Percentiles rank a stretch among this genome's conserved stretches.
These are phyloP conservation scores for Loriculus beryllinus DNA, from an alignment of 2,797 vertebrate genomes.

Conservation along the genomic window DNA sequence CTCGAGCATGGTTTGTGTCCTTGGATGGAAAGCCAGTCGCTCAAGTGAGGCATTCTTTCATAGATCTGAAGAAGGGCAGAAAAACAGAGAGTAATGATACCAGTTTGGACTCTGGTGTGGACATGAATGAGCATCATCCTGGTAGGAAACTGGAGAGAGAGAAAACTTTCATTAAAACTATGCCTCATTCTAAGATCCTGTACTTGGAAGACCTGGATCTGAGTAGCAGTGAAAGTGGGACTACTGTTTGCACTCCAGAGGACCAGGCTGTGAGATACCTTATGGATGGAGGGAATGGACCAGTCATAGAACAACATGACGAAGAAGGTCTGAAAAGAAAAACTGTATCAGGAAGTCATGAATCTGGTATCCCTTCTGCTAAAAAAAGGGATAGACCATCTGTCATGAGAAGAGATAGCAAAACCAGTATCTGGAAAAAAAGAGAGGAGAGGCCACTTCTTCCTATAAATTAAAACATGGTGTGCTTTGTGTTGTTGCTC, in stretches of 20 bases:
- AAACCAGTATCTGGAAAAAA: constrained; percentile 85
- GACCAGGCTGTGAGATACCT: constrained; percentile 85
- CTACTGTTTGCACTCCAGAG: constrained; percentile 88
- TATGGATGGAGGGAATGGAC: constrained; percentile 82
- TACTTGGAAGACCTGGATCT: constrained; percentile 88
- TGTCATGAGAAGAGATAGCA: constrained; percentile 80
- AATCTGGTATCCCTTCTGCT: constrained; percentile 62
- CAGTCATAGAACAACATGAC: constrained; percentile 59
- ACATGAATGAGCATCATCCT: constrained; percentile 88
- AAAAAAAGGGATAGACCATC: constrained; percentile 67
- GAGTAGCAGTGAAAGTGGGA: constrained; percentile 93
- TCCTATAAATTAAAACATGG: constrained; percentile 75
- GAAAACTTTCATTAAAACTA: constrained; percentile 84
- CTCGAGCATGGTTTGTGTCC: constrained; percentile 93
- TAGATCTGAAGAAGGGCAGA: constrained; percentile 83
- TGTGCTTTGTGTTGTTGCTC: constrained; percentile 8
- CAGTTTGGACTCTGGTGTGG: constrained; percentile 91
- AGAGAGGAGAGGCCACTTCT: constrained; percentile 85
- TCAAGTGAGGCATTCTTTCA: constrained; percentile 87
- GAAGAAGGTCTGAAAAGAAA: constrained; percentile 78
- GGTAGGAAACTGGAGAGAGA: constrained; percentile 85
- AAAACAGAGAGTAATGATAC: constrained; percentile 86
- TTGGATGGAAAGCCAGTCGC: constrained; percentile 89
- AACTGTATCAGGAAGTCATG: constrained; percentile 46
- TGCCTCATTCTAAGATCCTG: constrained; percentile 78